Percentiles rank a stretch among this genome's conserved stretches.
phyloP scores from a whole-genome alignment of 2,888 invertebrate species.

The Mamestra brassicae region DNA sequence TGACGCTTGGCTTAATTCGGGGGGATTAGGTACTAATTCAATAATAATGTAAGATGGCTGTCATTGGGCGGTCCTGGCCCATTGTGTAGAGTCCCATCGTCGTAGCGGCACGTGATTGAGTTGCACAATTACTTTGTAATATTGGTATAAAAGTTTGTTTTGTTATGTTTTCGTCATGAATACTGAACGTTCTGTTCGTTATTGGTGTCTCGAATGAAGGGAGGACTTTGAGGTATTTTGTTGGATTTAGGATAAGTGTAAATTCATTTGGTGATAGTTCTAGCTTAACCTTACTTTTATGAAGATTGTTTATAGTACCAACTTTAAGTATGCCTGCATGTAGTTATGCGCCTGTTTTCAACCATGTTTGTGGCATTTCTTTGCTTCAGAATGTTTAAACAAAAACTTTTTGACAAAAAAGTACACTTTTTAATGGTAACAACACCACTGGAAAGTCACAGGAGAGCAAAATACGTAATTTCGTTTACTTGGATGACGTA shows the following conservation, averaged over 20 bases:
- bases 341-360: neutral
- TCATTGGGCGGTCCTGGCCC: constrained; percentile 18
- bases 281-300: neutral
- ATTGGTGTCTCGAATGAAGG: constrained; percentile 9
- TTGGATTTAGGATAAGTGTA: neutral
- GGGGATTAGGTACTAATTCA: constrained; percentile 34
- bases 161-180: constrained; percentile 51
- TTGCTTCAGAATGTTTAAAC: neutral
- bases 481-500: too few species aligned
- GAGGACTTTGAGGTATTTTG: neutral
- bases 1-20: constrained; percentile 28
- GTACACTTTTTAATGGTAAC: too few species aligned
- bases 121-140: constrained; percentile 60
- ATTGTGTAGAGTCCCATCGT: constrained; percentile 46
- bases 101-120: constrained; percentile 51
- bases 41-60: constrained; percentile 14
- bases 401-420: too few species aligned
- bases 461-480: too few species aligned
- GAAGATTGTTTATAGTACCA: neutral
- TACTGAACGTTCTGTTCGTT: constrained; percentile 36
- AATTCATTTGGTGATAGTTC: neutral
- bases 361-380: too few species aligned
- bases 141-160: constrained; percentile 58
- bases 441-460: too few species aligned
- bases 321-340: neutral